Base-by-base conservation (phyloP, 2,888 invertebrate species). In the Drosophila bunnanda region DNA sequence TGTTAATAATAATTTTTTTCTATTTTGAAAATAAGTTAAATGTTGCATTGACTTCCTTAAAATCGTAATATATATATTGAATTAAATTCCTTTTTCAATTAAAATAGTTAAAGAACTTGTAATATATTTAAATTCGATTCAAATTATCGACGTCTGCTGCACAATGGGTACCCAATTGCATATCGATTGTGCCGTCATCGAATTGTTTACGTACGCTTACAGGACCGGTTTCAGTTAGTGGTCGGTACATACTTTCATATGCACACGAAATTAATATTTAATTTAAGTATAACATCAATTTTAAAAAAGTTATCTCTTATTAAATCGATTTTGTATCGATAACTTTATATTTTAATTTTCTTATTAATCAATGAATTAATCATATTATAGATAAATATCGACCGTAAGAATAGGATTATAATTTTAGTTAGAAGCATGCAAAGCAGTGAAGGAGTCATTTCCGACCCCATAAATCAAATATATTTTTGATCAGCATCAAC, bases 101-200 rank as follows among this genome's bases (percentile, higher is more conserved):
- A 6, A 41, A 22, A 43, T 4, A 13, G 5, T 13, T 22, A 1
- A 39, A 39, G 2, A 20, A 13, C 13, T 22, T 43, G 1, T 22
- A 13, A 20, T 4, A 3, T 0, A 22, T 43, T 20, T 32, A n/a
- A 44, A 56, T 46, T 34, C 48, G 9, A 32, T 57, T 57, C n/a
- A 17, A 30, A 12, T 32, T n/a, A 56, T 32, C 32, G 32, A 10
- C 6, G 0, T 20, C 15, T 15, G 9, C 44, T 22, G 50, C 13
- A 2, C 15, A 36, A 6, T 20, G 13, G 10, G 4, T 12, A 20
- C 32, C 4, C 25, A 25, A 32, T 32, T 32, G 32, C 43, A 34
- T 36, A 36, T 57, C 57, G 48, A 17, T 34, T 25, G 25, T 13
- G 48, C 13, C 57, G 34, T 36, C 48, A 57, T 48, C 13, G 13